Conservation (phyloP, 2,888 invertebrate species). For the Halocaridina rubra region DNA sequence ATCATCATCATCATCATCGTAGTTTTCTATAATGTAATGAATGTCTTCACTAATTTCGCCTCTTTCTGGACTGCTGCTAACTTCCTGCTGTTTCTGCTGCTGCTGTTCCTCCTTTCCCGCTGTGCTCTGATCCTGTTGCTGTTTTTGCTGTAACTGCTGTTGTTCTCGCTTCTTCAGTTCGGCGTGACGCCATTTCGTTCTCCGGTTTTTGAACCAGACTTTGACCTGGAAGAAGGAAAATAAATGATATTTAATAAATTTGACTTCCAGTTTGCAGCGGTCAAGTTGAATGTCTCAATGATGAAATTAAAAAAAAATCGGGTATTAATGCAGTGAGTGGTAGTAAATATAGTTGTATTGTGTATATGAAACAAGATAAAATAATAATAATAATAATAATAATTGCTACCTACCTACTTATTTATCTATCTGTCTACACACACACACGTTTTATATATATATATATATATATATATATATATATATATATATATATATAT, state of each 20-base stretch:
- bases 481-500: neutral
- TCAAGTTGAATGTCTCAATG: no score
- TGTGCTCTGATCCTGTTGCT: slow-evolving; percentile 11
- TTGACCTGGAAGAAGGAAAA: slow-evolving; percentile 82
- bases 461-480: neutral
- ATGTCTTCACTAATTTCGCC: no score
- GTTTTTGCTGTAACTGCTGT: slow-evolving; percentile 19
- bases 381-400: no score
- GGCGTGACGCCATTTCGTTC: slow-evolving; percentile 87
- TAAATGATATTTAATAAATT: no score
- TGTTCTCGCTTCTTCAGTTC: slow-evolving; percentile 48
- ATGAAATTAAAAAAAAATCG: no score
- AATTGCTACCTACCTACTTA: neutral
- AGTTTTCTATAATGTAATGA: no score
- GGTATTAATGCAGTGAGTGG: no score
- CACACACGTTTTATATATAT: neutral
- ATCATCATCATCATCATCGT: no score
- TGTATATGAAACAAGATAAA: no score
- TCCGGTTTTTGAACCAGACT: slow-evolving; percentile 92
- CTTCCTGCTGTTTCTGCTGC: neutral
- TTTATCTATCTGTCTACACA: neutral
- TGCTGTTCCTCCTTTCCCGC: neutral
- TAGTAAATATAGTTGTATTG: no score
- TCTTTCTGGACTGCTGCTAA: neutral
- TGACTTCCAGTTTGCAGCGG: no score